These are phyloP conservation scores for Eonycteris spelaea DNA, from an alignment of 2,113 vertebrate genomes.

Conservation along the genomic window DNA sequence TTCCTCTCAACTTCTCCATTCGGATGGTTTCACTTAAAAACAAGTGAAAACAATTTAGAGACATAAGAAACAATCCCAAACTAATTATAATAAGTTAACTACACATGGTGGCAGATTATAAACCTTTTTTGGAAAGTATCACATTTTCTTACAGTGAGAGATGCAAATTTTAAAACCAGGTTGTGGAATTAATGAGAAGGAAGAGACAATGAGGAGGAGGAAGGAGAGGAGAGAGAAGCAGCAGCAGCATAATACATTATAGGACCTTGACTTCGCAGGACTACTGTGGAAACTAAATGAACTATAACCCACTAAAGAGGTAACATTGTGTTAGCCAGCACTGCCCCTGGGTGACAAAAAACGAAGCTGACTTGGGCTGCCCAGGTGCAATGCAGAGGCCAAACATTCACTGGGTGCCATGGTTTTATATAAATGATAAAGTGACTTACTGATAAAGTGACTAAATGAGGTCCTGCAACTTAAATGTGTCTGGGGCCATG, in stretches of 20 bases:
- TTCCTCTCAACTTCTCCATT: background rate
- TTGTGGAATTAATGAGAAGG: background rate
- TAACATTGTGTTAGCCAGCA: background rate
- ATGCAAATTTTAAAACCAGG: background rate
- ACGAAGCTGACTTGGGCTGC: background rate
- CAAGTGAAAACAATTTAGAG: constrained; percentile 7
- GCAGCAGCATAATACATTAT: background rate
- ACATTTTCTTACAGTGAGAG: background rate
- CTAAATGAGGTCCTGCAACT: background rate
- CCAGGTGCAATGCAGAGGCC: background rate
- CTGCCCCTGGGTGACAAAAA: no score
- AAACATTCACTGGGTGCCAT: background rate
- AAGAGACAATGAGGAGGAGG: background rate
- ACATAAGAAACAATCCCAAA: constrained; percentile 17
- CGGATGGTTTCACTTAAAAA: constrained; percentile 25
- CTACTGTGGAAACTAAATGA: background rate
- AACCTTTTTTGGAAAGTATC: background rate
- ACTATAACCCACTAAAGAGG: background rate
- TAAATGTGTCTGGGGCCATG: background rate
- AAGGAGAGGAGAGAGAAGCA: background rate
- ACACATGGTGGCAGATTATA: background rate
- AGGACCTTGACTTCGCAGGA: background rate
- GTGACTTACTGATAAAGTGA: background rate
- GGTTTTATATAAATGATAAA: background rate
- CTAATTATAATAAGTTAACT: background rate